Evolutionary conservation across 2,888 invertebrate genomes (phyloP).

Genomic region (Pomacea canaliculata): DNA sequence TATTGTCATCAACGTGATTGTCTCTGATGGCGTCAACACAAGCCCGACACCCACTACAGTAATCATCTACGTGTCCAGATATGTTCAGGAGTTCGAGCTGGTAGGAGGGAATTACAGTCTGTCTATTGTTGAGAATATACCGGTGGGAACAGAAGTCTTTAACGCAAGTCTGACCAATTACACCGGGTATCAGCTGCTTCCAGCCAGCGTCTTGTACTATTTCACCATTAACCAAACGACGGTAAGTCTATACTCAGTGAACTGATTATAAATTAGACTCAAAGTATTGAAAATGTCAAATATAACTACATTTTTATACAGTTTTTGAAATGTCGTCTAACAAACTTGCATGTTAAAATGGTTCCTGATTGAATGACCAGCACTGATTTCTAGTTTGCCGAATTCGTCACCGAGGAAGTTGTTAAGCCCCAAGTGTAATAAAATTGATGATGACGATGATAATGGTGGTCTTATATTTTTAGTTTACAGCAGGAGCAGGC

Average conservation of each 20-base stretch:
- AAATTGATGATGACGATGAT: no score
- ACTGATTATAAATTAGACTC: no score
- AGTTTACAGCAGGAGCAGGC: no score
- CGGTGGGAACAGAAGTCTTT: neutral
- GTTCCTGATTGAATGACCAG: no score
- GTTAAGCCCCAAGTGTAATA: no score
- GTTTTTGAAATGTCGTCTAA: no score
- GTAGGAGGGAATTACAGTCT: neutral
- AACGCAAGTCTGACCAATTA: conserved; percentile 3
- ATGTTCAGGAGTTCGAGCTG: neutral
- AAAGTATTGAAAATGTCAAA: no score
- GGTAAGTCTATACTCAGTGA: neutral
- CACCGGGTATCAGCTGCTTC: neutral
- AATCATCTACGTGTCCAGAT: neutral
- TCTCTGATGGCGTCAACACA: neutral
- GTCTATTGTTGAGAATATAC: neutral
- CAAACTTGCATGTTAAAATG: no score
- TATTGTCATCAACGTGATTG: neutral
- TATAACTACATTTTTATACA: no score
- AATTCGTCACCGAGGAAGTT: no score
- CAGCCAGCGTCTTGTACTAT: neutral
- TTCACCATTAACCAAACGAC: neutral
- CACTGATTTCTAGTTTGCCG: no score
- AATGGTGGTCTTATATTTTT: no score
- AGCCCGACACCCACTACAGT: neutral